phyloP scores from a whole-genome alignment of 2,113 vertebrate genomes.

The Eurypyga helias region DNA sequence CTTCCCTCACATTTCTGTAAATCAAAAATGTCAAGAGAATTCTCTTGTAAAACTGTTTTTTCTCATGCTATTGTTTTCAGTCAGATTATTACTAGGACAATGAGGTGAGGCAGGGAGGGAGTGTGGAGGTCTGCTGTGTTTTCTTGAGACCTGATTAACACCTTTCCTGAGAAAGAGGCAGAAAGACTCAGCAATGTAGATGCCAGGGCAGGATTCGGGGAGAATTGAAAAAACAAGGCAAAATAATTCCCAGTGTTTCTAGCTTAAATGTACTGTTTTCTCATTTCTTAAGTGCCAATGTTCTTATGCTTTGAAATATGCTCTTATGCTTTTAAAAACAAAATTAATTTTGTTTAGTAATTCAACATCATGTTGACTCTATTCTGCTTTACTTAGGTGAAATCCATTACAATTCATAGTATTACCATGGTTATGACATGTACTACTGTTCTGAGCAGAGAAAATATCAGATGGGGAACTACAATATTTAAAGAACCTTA shows the following conservation, averaged over 20 bases:
- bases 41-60: not conserved
- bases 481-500: not conserved
- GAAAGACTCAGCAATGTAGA: not conserved
- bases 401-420: not conserved
- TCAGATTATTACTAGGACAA: not conserved
- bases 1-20: not conserved
- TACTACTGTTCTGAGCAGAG: not conserved
- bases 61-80: not conserved
- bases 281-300: not conserved
- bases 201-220: not conserved
- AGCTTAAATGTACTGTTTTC: not conserved
- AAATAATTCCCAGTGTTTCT: not conserved
- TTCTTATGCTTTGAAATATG: not conserved
- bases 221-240: not conserved
- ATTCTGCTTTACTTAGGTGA: not conserved
- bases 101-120: not conserved
- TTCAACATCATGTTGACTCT: not conserved
- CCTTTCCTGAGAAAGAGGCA: not conserved
- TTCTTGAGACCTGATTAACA: not conserved
- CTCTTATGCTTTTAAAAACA: not conserved
- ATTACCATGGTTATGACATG: not conserved
- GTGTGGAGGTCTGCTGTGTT: not conserved
- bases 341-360: not conserved
- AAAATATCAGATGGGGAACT: not conserved
- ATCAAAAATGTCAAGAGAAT: not conserved